Evolutionary conservation across 2,888 invertebrate species (phyloP).

Genomic region (Trypoxylon attenuatum): DNA sequence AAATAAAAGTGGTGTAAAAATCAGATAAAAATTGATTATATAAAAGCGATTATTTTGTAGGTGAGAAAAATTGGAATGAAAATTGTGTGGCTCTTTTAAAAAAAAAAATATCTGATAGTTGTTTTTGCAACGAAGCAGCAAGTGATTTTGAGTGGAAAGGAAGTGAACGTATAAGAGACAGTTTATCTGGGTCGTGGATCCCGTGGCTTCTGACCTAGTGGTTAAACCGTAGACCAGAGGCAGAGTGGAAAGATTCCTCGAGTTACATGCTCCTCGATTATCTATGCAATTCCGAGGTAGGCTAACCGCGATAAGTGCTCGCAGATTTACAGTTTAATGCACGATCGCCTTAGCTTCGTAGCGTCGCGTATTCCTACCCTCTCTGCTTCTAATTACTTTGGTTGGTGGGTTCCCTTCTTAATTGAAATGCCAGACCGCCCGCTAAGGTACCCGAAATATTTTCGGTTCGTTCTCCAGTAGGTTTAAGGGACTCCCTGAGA

Average conservation of each 20-base stretch:
- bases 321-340: slow-evolving; percentile 45
- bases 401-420: slow-evolving; percentile 32
- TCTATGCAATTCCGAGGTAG: slow-evolving; percentile 34
- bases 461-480: neutral
- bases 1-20: too few species aligned
- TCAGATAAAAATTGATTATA: too few species aligned
- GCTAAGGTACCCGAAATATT: slow-evolving; percentile 8
- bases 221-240: too few species aligned
- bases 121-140: too few species aligned
- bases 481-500: neutral
- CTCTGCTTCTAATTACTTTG: slow-evolving; percentile 37
- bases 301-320: slow-evolving; percentile 45
- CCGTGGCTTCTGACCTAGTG: too few species aligned
- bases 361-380: slow-evolving; percentile 6
- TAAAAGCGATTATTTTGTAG: too few species aligned
- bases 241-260: neutral
- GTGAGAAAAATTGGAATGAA: too few species aligned
- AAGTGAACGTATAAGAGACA: too few species aligned
- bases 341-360: slow-evolving; percentile 37
- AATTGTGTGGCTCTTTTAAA: too few species aligned
- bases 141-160: too few species aligned
- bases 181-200: too few species aligned
- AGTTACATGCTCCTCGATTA: slow-evolving; percentile 17
- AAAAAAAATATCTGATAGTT: too few species aligned
- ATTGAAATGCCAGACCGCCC: slow-evolving; percentile 34